Conservation (phyloP, 64 coral and sea anemone species). For the Platygyra sinensis region DNA sequence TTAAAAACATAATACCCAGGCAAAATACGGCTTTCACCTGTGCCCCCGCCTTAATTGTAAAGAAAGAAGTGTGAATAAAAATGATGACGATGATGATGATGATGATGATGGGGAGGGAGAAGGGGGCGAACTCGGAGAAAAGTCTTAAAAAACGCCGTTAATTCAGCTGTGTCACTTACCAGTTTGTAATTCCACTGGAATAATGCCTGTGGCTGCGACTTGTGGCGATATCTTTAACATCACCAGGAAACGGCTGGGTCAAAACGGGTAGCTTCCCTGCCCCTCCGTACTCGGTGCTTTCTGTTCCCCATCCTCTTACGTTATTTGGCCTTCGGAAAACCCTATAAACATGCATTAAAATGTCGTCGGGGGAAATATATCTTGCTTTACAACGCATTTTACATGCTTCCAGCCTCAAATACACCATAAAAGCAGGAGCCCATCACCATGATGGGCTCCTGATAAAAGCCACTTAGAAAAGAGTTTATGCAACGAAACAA, state of each 20-base stretch:
- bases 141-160: not conserved
- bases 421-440: too few relatives aligned
- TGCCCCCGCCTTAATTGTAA: too few relatives aligned
- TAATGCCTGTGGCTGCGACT: constrained; percentile 17
- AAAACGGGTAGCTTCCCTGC: constrained; percentile 32
- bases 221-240: not conserved
- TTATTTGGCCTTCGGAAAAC: constrained; percentile 20
- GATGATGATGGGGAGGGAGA: too few relatives aligned
- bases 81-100: too few relatives aligned
- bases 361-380: not conserved
- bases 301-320: constrained; percentile 32
- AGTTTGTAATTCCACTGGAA: constrained; percentile 6
- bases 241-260: not conserved
- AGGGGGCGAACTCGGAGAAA: too few relatives aligned
- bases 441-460: too few relatives aligned
- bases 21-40: too few relatives aligned
- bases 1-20: too few relatives aligned
- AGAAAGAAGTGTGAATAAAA: too few relatives aligned
- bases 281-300: constrained; percentile 22
- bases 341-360: not conserved
- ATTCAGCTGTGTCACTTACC: not conserved
- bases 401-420: not conserved
- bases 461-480: not conserved
- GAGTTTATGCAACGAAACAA: not conserved
- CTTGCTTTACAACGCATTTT: not conserved